A percentile compares a stretch with the other conserved stretches of the same genome.
These are phyloP conservation scores for Hippocampus zosterae DNA, from an alignment of 2,113 vertebrate species.

Conservation along the genomic window DNA sequence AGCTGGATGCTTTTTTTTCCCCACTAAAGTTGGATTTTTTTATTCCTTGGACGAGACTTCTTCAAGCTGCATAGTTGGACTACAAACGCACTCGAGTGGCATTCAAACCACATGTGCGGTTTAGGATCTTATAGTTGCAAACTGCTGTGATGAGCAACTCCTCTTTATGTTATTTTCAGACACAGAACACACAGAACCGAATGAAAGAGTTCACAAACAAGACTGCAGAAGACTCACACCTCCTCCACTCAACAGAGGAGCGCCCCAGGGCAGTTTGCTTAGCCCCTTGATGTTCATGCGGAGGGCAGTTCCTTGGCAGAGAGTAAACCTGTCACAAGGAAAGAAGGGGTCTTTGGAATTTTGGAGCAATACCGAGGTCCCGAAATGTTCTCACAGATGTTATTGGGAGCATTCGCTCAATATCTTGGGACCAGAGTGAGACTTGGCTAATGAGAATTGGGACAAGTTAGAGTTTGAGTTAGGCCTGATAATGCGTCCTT, in stretches of 20 bases:
- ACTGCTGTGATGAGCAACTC: conserved; percentile 5
- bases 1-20: conserved; percentile 27
- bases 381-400: neutral
- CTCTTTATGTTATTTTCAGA: conserved; percentile 6
- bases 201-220: neutral
- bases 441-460: too few species aligned
- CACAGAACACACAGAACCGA: neutral
- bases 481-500: neutral
- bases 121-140: conserved; percentile 3
- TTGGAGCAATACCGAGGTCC: neutral
- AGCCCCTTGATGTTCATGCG: neutral
- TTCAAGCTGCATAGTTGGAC: conserved; percentile 23
- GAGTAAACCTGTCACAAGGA: neutral
- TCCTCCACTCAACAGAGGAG: neutral
- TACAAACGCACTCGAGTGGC: conserved; percentile 5
- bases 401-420: neutral
- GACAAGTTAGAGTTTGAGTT: too few species aligned
- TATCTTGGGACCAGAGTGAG: neutral
- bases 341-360: neutral
- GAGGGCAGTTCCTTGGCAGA: neutral
- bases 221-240: neutral
- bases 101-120: conserved; percentile 11
- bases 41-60: conserved; percentile 29
- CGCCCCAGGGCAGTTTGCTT: neutral
- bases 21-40: conserved; percentile 26